phyloP scores from a whole-genome alignment of 2,888 invertebrate genomes.

The Synanthedon formicaeformis region DNA sequence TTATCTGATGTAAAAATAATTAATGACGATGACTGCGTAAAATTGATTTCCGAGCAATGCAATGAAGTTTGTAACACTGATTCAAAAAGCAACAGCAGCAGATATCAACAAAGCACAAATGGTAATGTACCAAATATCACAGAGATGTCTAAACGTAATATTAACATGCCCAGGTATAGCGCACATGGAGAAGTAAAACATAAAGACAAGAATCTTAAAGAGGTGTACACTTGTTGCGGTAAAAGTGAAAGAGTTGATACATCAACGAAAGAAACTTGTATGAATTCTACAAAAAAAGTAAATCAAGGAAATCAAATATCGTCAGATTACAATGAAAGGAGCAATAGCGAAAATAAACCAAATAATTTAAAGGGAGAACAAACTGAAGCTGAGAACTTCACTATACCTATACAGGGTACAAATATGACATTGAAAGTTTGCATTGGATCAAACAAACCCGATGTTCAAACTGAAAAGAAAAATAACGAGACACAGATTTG shows the following conservation, averaged over 20 bases:
- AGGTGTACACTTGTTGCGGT: background rate
- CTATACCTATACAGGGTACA: conserved; percentile 54
- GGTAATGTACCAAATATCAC: background rate
- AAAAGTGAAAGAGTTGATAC: background rate
- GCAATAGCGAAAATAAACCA: background rate
- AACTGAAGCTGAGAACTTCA: conserved; percentile 24
- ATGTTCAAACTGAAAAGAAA: background rate
- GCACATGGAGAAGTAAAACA: background rate
- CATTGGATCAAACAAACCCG: conserved; percentile 16
- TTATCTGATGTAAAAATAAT: conserved; percentile 46
- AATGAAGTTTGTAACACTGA: conserved; percentile 15
- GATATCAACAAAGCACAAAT: background rate
- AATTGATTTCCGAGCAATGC: conserved; percentile 30
- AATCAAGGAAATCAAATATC: background rate
- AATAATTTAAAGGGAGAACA: background rate
- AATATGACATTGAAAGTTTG: conserved; percentile 51
- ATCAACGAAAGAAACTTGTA: background rate
- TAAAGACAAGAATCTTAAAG: background rate
- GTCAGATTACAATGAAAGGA: background rate
- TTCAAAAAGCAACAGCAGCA: background rate
- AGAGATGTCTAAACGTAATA: background rate
- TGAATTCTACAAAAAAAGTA: background rate
- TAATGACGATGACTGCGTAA: conserved; percentile 27
- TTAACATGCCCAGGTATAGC: background rate
- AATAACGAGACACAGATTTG: background rate